Conservation (phyloP, 2,888 invertebrate species). For the Cerceris rybyensis region DNA sequence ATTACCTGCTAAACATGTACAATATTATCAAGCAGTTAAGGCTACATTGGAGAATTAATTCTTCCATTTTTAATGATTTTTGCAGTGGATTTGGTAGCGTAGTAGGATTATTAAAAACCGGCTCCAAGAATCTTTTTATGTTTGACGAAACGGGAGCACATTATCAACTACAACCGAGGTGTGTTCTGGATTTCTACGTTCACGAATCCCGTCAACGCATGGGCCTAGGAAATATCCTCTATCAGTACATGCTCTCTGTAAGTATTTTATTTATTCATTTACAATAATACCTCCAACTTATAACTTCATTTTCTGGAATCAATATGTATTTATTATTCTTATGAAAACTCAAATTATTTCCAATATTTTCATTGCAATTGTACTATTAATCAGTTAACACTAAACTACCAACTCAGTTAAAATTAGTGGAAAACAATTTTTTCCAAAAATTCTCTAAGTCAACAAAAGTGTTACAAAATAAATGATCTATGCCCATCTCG, state of each 20-base stretch:
- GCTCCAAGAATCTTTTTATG: slow-evolving; percentile 94
- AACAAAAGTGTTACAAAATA: too few species aligned
- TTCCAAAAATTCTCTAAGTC: too few species aligned
- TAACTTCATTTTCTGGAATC: too few species aligned
- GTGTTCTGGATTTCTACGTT: slow-evolving; percentile 97
- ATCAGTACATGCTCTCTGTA: slow-evolving; percentile 94
- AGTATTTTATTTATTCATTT: slow-evolving; percentile 61
- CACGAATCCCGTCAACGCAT: slow-evolving; percentile 91
- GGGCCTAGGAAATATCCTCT: slow-evolving; percentile 92
- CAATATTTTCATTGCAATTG: too few species aligned
- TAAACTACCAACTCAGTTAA: too few species aligned
- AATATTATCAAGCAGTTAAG: too few species aligned
- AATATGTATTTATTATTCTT: too few species aligned
- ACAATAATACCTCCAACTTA: neutral
- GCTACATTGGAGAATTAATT: neutral
- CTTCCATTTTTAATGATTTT: slow-evolving; percentile 65
- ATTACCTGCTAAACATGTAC: too few species aligned
- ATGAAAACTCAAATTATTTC: too few species aligned
- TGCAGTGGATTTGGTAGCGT: slow-evolving; percentile 87
- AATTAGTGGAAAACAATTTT: too few species aligned
- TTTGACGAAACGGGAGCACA: slow-evolving; percentile 88
- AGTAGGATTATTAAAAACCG: slow-evolving; percentile 95
- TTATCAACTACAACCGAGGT: slow-evolving; percentile 91
- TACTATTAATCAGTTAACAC: too few species aligned
- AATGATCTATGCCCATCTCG: too few species aligned